These are phyloP conservation scores for Sebastes nivosus DNA, from an alignment of 2,797 vertebrate genomes.

Conservation along the genomic window DNA sequence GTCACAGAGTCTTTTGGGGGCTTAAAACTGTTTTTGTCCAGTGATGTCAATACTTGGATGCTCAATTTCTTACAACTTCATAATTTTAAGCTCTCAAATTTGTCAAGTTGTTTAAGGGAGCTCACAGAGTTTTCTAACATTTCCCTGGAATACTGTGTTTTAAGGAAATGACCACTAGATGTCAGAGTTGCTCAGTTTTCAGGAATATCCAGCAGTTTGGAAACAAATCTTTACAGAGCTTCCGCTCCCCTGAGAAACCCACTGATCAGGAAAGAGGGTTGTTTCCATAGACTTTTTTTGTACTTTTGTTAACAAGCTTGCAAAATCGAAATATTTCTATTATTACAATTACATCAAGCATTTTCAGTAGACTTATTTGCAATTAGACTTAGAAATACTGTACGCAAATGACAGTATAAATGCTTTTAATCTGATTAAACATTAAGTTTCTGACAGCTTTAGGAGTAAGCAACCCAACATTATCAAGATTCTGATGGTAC, in stretches of 20 bases:
- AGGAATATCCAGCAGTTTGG: neutral
- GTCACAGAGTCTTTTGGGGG: neutral
- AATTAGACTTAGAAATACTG: neutral
- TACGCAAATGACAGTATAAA: neutral
- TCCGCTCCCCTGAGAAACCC: neutral
- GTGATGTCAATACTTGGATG: neutral
- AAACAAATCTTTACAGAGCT: neutral
- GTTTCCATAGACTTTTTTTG: neutral
- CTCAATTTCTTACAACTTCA: neutral
- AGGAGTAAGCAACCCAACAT: no score
- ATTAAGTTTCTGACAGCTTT: neutral
- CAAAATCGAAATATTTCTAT: neutral
- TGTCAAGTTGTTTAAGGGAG: neutral
- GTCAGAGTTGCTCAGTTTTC: conserved; percentile 77
- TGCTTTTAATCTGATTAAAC: neutral
- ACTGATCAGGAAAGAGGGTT: neutral
- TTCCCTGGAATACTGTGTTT: conserved; percentile 40
- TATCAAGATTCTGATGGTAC: no score
- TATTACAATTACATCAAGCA: neutral
- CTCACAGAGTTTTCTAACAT: neutral
- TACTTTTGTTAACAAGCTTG: neutral
- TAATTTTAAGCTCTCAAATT: neutral
- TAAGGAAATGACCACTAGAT: conserved; percentile 74
- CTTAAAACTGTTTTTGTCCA: neutral
- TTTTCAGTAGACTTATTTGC: neutral